These are phyloP conservation scores for Arbacia lixula DNA, from an alignment of 53 echinoderm and acorn worm species.

Conservation along the genomic window DNA sequence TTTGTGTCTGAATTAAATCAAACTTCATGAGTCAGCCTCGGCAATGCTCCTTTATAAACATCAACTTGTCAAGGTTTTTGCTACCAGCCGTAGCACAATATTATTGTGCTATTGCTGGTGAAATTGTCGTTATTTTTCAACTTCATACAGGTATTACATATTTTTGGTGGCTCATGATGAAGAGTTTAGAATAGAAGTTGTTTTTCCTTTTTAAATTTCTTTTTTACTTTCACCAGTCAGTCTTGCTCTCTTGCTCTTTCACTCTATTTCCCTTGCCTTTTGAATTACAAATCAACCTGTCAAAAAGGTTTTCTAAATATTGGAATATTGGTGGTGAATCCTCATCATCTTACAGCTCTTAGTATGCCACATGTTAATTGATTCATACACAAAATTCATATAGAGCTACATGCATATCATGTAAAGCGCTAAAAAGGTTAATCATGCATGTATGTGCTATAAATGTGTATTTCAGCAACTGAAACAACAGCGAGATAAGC, in stretches of 20 bases:
- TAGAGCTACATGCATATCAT: neutral
- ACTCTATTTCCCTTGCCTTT: neutral
- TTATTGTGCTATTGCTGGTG: no score
- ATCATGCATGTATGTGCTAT: neutral
- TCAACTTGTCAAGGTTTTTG: no score
- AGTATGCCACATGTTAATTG: no score
- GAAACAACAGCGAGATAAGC: slow-evolving; percentile 94
- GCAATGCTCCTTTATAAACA: no score
- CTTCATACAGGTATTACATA: neutral
- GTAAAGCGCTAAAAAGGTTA: neutral
- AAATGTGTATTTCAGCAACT: slow-evolving; percentile 97
- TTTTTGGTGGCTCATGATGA: neutral
- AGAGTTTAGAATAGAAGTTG: neutral
- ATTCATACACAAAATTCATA: no score
- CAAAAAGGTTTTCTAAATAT: neutral
- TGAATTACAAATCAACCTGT: neutral
- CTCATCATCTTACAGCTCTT: no score
- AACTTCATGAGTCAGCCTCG: no score
- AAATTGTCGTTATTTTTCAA: neutral
- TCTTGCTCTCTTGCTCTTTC: no score
- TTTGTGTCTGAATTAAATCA: no score
- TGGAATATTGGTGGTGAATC: no score
- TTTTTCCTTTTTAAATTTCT: neutral
- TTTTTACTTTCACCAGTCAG: no score
- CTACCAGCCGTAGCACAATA: no score